Conservation (phyloP, 2,888 invertebrate genomes). For the Cryptocephalus moraei region DNA sequence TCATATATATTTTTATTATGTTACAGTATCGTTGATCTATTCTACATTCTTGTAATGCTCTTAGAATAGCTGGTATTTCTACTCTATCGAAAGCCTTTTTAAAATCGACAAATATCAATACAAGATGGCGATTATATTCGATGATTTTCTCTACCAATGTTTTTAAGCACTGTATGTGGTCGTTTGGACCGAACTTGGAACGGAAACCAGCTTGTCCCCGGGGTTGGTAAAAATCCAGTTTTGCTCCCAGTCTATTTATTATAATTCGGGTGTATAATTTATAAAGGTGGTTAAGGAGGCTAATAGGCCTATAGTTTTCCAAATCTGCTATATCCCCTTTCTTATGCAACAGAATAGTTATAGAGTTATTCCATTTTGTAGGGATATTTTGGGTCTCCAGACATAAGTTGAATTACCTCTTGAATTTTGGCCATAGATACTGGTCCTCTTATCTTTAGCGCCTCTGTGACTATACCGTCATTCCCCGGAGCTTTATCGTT, state of each 20-base stretch:
- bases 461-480: neutral
- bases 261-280: slow-evolving; percentile 12
- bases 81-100: neutral
- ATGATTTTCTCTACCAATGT: neutral
- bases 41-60: neutral
- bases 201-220: slow-evolving; percentile 13
- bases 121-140: neutral
- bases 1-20: neutral
- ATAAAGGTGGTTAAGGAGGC: slow-evolving; percentile 1
- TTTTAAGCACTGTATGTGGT: slow-evolving; percentile 4
- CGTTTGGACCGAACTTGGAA: slow-evolving; percentile 8
- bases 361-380: neutral
- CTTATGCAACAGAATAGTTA: neutral
- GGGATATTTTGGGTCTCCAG: neutral
- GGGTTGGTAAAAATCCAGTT: slow-evolving; percentile 13
- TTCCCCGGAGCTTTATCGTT: neutral
- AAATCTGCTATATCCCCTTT: neutral
- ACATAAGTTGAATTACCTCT: no score
- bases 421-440: neutral
- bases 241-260: slow-evolving; percentile 9
- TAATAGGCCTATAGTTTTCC: neutral
- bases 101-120: neutral
- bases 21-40: neutral
- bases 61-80: neutral
- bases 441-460: neutral